phyloP scores from a whole-genome alignment of 1,140 invertebrate genomes.

The Ceratosolen solmsi region DNA sequence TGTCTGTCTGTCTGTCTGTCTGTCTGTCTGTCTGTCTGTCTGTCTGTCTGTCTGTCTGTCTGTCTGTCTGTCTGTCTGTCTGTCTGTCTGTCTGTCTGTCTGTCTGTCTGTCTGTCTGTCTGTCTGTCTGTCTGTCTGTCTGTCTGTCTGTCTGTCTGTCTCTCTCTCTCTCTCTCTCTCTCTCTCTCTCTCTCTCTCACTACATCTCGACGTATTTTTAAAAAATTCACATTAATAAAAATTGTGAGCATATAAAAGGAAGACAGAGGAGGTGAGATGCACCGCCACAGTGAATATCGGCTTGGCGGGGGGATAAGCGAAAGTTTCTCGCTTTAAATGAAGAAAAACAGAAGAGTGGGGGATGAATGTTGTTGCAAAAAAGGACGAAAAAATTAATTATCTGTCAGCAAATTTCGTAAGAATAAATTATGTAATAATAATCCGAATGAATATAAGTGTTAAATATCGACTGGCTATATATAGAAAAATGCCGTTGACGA shows the following conservation, averaged over 20 bases:
- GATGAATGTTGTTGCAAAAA: not conserved
- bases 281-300: not conserved
- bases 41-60: not conserved
- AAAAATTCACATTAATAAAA: slow-evolving; percentile 45
- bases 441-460: slow-evolving; percentile 41
- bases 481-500: slow-evolving; percentile 17
- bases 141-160: no score
- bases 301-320: not conserved
- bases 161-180: not conserved
- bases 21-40: not conserved
- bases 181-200: not conserved
- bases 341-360: not conserved
- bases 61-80: not conserved
- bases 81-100: not conserved
- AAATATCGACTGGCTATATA: not conserved
- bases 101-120: no score
- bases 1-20: not conserved
- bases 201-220: not conserved
- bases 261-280: not conserved
- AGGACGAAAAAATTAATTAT: not conserved
- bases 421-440: slow-evolving; percentile 43
- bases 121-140: no score
- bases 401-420: not conserved
- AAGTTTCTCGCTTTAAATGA: not conserved
- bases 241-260: not conserved